These are phyloP conservation scores for Myripristis jacobus DNA, from an alignment of 2,797 vertebrate genomes.

Conservation along the genomic window DNA sequence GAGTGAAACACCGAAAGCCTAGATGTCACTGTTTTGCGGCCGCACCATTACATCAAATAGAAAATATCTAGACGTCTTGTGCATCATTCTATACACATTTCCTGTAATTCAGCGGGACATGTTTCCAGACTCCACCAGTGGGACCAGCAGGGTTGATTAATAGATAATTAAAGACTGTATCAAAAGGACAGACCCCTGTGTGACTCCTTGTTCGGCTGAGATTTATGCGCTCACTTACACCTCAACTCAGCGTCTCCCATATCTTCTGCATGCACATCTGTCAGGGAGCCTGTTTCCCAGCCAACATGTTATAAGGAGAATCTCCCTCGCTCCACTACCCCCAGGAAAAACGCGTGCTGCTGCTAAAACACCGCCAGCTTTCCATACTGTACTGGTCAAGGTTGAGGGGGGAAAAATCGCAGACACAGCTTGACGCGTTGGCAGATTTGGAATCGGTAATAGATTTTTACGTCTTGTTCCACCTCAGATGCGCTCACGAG, in stretches of 20 bases:
- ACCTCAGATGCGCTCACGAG: slow-evolving; percentile 26
- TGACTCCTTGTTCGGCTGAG: neutral
- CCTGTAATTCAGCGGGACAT: too few species aligned
- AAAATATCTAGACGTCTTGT: too few species aligned
- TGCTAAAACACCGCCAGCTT: slow-evolving; percentile 54
- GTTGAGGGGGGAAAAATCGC: slow-evolving; percentile 42
- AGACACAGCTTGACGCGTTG: slow-evolving; percentile 38
- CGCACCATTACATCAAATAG: too few species aligned
- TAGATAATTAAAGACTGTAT: neutral
- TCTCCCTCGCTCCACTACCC: slow-evolving; percentile 49
- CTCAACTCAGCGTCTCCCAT: slow-evolving; percentile 17
- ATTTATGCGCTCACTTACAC: neutral
- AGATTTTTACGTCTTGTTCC: slow-evolving; percentile 48
- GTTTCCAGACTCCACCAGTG: too few species aligned
- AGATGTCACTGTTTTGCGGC: too few species aligned
- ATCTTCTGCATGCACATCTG: slow-evolving; percentile 36
- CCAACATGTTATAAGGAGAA: slow-evolving; percentile 42
- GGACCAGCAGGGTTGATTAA: too few species aligned
- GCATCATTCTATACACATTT: too few species aligned
- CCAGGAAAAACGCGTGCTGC: slow-evolving; percentile 42
- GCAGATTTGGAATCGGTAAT: slow-evolving; percentile 36
- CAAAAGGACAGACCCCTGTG: neutral
- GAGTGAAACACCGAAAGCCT: too few species aligned
- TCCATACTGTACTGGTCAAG: slow-evolving; percentile 56
- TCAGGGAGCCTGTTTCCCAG: slow-evolving; percentile 41